A percentile compares a stretch with the other conserved stretches of the same genome.
These are phyloP conservation scores for Camponotus vicinus DNA, from an alignment of 1,140 invertebrate genomes.

Conservation along the genomic window DNA sequence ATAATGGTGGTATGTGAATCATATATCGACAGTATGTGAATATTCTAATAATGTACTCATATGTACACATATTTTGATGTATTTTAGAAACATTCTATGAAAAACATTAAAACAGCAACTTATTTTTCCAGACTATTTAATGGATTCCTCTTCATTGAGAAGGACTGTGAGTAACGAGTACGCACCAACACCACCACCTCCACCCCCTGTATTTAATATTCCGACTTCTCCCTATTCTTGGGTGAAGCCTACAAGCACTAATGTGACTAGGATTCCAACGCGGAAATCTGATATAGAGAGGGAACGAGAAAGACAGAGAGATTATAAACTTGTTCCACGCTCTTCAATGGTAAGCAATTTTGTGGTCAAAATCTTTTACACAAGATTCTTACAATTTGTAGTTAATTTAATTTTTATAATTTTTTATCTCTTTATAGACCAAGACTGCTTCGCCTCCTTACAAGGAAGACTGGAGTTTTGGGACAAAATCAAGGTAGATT, in stretches of 20 bases:
- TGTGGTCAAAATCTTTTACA: background rate
- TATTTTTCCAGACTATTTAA: slow-evolving; percentile 79
- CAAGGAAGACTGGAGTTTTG: slow-evolving; percentile 81
- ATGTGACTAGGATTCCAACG: slow-evolving; percentile 69
- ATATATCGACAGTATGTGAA: background rate
- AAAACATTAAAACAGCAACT: background rate
- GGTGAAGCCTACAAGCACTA: slow-evolving; percentile 77
- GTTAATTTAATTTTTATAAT: slow-evolving; percentile 23
- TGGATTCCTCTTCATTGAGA: slow-evolving; percentile 79
- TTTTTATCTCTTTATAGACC: slow-evolving; percentile 65
- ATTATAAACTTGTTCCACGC: slow-evolving; percentile 80
- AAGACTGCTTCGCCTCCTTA: slow-evolving; percentile 74
- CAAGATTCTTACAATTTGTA: slow-evolving; percentile 10
- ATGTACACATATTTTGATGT: background rate
- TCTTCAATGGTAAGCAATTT: slow-evolving; percentile 74
- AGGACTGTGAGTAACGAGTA: slow-evolving; percentile 85
- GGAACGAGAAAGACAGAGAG: slow-evolving; percentile 78
- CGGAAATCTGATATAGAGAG: slow-evolving; percentile 77
- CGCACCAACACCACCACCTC: slow-evolving; percentile 82
- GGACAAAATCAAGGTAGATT: slow-evolving; percentile 79
- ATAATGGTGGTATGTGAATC: slow-evolving; percentile 73
- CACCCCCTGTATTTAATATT: slow-evolving; percentile 83
- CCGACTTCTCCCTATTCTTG: slow-evolving; percentile 79
- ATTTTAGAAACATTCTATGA: background rate
- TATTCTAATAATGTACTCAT: background rate